These are phyloP conservation scores for Battus philenor DNA, from an alignment of 1,140 invertebrate species.

Conservation along the genomic window DNA sequence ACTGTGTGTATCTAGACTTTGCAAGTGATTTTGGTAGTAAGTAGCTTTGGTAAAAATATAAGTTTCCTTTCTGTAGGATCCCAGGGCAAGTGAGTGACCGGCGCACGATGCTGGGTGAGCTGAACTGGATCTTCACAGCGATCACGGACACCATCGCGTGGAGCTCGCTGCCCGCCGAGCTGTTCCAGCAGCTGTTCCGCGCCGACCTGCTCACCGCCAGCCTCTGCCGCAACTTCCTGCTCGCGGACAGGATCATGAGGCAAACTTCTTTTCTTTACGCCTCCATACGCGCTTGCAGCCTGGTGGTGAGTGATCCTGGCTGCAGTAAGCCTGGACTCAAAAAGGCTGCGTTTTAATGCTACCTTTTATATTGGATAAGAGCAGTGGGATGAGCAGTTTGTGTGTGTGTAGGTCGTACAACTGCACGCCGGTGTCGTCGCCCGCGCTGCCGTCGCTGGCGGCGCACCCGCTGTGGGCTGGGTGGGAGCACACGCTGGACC, in stretches of 20 bases:
- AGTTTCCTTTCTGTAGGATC: slow-evolving; percentile 88
- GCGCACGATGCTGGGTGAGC: slow-evolving; percentile 97
- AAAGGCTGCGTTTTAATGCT: no score
- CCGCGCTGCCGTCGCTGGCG: slow-evolving; percentile 92
- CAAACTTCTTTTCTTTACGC: no score
- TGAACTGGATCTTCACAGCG: slow-evolving; percentile 99
- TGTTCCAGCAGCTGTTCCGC: slow-evolving; percentile 97
- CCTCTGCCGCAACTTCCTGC: slow-evolving; percentile 97
- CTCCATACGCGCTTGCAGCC: no score
- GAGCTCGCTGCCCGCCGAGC: slow-evolving; percentile 94
- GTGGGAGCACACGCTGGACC: slow-evolving; percentile 97
- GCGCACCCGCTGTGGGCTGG: slow-evolving; percentile 96
- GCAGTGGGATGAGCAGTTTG: no score
- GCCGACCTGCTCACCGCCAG: slow-evolving; percentile 99
- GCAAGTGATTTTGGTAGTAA: no score
- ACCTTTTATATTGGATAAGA: no score
- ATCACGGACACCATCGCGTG: slow-evolving; percentile 99
- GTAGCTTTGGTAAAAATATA: no score
- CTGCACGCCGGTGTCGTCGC: slow-evolving; percentile 95
- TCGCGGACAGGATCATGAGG: slow-evolving; percentile 97
- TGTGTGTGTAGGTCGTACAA: slow-evolving; percentile 90
- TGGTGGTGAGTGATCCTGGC: no score
- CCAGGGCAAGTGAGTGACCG: slow-evolving; percentile 96
- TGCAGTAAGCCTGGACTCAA: no score
- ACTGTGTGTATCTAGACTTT: no score